Evolutionary conservation across 2,888 invertebrate genomes (phyloP).

Genomic region (Lomographa bimaculata): DNA sequence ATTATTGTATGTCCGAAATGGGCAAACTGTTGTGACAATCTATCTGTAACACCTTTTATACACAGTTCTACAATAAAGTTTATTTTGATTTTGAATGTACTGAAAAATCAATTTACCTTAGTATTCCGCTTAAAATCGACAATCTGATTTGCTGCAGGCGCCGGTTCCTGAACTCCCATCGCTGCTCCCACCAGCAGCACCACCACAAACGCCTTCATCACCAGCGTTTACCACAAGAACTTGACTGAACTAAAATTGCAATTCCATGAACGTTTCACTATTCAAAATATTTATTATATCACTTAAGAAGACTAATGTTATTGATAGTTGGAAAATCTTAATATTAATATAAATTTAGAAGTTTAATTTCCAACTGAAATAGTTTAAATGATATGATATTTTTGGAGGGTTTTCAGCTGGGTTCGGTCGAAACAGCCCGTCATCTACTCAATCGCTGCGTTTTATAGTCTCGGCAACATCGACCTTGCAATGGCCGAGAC

Average conservation of each 20-base stretch:
- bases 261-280: too few species aligned
- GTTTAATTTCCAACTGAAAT: too few species aligned
- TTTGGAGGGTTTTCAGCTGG: background rate
- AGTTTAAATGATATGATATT: too few species aligned
- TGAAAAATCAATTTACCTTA: conserved; percentile 54
- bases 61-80: too few species aligned
- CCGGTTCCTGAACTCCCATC: conserved; percentile 35
- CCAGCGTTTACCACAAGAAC: background rate
- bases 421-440: conserved; percentile 26
- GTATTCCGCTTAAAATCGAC: conserved; percentile 52
- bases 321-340: too few species aligned
- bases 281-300: too few species aligned
- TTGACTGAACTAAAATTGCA: too few species aligned
- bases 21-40: too few species aligned
- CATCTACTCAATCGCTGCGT: conserved; percentile 10
- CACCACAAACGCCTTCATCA: conserved; percentile 19
- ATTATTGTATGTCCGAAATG: too few species aligned
- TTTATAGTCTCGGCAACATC: conserved; percentile 21
- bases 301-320: conserved; percentile 1
- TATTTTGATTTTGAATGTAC: too few species aligned
- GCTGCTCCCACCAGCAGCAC: conserved; percentile 16
- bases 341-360: too few species aligned
- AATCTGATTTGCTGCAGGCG: conserved; percentile 53
- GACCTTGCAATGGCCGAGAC: conserved; percentile 30
- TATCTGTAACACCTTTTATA: too few species aligned